Evolutionary conservation across 2,113 vertebrate genomes (phyloP), one percentile per base, ranked within the genome.

Genomic region (Sclerurus mexicanus): DNA sequence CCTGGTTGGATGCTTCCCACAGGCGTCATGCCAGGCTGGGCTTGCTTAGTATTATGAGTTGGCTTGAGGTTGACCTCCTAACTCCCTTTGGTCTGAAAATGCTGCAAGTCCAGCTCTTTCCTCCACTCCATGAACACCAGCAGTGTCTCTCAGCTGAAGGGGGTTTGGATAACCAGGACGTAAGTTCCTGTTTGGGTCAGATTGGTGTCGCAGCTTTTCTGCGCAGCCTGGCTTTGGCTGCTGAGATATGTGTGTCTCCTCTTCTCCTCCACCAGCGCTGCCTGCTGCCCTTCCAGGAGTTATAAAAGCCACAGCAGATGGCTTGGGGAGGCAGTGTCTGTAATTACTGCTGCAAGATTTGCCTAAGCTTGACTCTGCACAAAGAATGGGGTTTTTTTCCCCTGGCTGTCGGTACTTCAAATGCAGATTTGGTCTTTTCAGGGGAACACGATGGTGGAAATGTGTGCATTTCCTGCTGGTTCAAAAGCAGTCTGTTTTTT

Each of bases 221-320:
- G 55, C 2, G 8, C 74, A 73, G 87, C 78, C 62, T 75, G 78
- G 5, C 68, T 85, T 58, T 52, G 53, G 31, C 68, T 90, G 82
- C 85, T 28, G 86, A 63, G 56, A 31, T 76, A 1, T n/a, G 58
- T n/a, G 18, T 40, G 75, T 59, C 58, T 85, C 33, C 9, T 90
- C n/a, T 81, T 42, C 67, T 83, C 21, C 66, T 85, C 47, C 62
- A 80, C 59, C 83, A 81, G 76, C 68, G 46, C 83, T 84, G 75
- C 85, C 40, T 90, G 74, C 88, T 95, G 90, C 92, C 95, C 95
- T 94, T 92, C 80, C 91, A 93, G 84, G 86, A 92, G 86, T 89
- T 95, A 81, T 63, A 84, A 95, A 96, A 75, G 94, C 93, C 89
- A 93, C 73, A 92, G 91, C 95, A 96, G 96, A 95, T 95, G 95